Percentiles rank a stretch among this genome's conserved stretches.
phyloP scores from a whole-genome alignment of 2,797 vertebrate species.

The Urosaurus nigricauda region DNA sequence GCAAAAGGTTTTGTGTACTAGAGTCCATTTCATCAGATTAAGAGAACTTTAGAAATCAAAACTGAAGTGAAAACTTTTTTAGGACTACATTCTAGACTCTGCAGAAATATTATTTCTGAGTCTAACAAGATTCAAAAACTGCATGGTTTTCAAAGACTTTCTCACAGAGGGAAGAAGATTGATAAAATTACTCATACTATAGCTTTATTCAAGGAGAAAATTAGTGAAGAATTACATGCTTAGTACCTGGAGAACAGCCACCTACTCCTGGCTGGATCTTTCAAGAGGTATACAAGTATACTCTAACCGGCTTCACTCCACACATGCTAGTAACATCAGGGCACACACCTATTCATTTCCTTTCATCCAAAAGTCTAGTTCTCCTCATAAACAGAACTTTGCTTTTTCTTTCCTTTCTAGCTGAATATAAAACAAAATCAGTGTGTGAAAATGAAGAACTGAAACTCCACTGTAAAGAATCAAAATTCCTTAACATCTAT shows the following conservation, averaged over 20 bases:
- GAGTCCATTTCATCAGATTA: neutral
- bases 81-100: neutral
- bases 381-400: neutral
- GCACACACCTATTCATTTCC: constrained; percentile 50
- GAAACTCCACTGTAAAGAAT: constrained; percentile 90
- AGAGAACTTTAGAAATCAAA: neutral
- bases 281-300: neutral
- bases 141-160: too few species aligned
- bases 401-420: constrained; percentile 77
- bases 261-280: neutral
- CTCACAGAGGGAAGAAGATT: too few species aligned
- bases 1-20: neutral
- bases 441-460: constrained; percentile 90
- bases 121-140: too few species aligned
- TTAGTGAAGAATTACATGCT: too few species aligned
- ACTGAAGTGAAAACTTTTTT: neutral
- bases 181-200: too few species aligned
- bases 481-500: constrained; percentile 93
- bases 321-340: constrained; percentile 18
- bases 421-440: constrained; percentile 91
- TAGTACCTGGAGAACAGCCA: too few species aligned
- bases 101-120: too few species aligned
- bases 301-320: neutral
- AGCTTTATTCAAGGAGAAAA: too few species aligned
- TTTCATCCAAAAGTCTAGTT: constrained; percentile 41